Evolutionary conservation across 2,797 vertebrate species (phyloP).

Genomic region (Anomalospiza imberbis): DNA sequence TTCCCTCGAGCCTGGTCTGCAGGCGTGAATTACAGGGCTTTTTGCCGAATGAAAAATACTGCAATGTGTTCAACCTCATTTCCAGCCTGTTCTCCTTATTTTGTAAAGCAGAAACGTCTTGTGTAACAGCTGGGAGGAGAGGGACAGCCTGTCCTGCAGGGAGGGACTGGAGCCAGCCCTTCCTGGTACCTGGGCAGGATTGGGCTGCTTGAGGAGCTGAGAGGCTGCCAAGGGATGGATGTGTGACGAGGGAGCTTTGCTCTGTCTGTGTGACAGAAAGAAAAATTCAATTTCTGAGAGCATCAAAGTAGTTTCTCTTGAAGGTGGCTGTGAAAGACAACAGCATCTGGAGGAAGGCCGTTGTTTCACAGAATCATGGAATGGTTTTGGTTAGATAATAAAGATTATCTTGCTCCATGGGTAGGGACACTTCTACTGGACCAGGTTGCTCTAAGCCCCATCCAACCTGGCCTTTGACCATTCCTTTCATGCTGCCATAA

Average conservation of each 20-base stretch:
- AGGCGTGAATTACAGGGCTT: fast-evolving
- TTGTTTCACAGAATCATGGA: neutral
- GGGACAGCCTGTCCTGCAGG: neutral
- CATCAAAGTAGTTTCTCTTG: neutral
- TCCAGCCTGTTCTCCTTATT: neutral
- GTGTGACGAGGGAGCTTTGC: neutral
- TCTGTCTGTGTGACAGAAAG: neutral
- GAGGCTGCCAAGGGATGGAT: neutral
- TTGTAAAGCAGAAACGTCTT: neutral
- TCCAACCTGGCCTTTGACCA: neutral
- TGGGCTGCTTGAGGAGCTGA: neutral
- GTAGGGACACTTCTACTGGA: neutral
- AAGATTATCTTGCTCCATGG: neutral
- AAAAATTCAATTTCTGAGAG: neutral
- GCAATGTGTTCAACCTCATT: neutral
- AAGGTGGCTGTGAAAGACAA: neutral
- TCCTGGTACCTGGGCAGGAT: fast-evolving
- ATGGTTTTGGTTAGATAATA: neutral
- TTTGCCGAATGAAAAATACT: neutral
- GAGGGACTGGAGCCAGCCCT: neutral
- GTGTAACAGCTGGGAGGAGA: fast-evolving
- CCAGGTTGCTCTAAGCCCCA: neutral
- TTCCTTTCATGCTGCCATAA: neutral
- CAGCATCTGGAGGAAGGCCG: fast-evolving
- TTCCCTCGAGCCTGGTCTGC: neutral